phyloP scores from a whole-genome alignment of 2,797 vertebrate genomes.

The Apogon talboti region DNA sequence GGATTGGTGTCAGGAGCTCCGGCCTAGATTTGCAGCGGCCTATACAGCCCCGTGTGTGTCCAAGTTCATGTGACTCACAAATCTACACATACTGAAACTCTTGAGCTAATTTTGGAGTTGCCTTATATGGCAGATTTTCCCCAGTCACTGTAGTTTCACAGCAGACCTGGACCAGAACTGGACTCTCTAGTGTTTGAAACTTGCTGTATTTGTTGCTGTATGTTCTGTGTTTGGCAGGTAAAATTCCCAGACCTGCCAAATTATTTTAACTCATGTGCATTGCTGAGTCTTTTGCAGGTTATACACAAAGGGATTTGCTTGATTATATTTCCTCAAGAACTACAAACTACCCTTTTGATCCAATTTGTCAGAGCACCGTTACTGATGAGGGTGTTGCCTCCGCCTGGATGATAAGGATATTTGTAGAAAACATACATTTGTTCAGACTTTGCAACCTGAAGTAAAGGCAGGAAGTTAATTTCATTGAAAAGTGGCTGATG shows the following conservation, averaged over 20 bases:
- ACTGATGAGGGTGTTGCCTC: too few relatives aligned
- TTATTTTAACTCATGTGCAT: conserved; percentile 14
- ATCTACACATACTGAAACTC: conserved; percentile 42
- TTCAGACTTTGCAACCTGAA: neutral
- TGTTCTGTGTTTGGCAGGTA: conserved; percentile 7
- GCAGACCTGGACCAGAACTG: conserved; percentile 5
- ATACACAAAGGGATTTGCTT: conserved; percentile 3
- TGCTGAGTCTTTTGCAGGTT: conserved; percentile 22
- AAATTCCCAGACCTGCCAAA: neutral
- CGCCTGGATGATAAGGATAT: too few relatives aligned
- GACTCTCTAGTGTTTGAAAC: neutral
- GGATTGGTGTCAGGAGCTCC: conserved; percentile 61
- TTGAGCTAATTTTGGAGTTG: conserved; percentile 61
- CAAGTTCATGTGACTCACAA: conserved; percentile 66
- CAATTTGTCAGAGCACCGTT: too few relatives aligned
- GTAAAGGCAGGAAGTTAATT: neutral
- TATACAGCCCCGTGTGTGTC: conserved; percentile 18
- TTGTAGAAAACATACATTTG: neutral
- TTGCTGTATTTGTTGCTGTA: neutral
- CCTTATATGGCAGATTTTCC: conserved; percentile 61
- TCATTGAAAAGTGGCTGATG: neutral
- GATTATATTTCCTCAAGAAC: too few relatives aligned
- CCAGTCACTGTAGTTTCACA: conserved; percentile 34
- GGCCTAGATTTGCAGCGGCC: conserved; percentile 43
- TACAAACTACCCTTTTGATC: too few relatives aligned